phyloP scores from a whole-genome alignment of 2,797 vertebrate species.

The Coranthus polyacanthus region DNA sequence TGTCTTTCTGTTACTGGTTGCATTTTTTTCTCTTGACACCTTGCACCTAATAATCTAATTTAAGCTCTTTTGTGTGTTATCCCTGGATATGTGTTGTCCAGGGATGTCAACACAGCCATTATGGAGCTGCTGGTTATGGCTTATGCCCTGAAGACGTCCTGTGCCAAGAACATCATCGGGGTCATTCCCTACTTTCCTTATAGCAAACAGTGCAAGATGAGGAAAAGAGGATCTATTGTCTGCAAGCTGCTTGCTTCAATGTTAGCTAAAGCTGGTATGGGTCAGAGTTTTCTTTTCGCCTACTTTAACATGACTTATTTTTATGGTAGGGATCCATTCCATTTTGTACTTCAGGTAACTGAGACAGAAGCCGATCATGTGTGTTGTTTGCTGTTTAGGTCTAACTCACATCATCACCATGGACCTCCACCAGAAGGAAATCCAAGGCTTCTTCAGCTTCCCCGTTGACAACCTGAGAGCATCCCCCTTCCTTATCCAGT shows the following conservation, averaged over 20 bases:
- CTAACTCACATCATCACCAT: constrained; percentile 99
- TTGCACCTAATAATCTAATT: too few relatives aligned
- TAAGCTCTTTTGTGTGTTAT: too few relatives aligned
- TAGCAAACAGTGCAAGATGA: constrained; percentile 99
- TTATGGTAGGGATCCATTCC: background rate
- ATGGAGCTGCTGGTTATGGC: constrained; percentile 99
- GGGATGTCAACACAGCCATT: constrained; percentile 97
- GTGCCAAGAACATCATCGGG: constrained; percentile 96
- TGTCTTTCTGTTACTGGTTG: background rate
- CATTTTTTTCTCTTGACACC: background rate
- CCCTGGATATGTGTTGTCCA: constrained; percentile 54
- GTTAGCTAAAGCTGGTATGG: constrained; percentile 94
- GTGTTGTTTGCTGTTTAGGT: constrained; percentile 79
- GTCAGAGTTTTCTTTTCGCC: background rate
- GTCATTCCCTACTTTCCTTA: constrained; percentile 99
- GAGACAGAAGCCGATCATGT: background rate
- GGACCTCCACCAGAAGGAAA: constrained; percentile 99
- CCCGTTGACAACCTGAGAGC: constrained; percentile 98
- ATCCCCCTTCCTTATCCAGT: constrained; percentile 98
- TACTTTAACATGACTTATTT: too few relatives aligned
- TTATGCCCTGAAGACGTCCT: constrained; percentile 95
- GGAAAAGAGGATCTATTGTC: constrained; percentile 97
- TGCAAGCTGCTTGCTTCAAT: constrained; percentile 98
- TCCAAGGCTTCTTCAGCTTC: constrained; percentile 98
- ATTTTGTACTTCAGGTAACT: background rate